Conservation (phyloP, 2,113 vertebrate species). For the Bufo bufo region DNA sequence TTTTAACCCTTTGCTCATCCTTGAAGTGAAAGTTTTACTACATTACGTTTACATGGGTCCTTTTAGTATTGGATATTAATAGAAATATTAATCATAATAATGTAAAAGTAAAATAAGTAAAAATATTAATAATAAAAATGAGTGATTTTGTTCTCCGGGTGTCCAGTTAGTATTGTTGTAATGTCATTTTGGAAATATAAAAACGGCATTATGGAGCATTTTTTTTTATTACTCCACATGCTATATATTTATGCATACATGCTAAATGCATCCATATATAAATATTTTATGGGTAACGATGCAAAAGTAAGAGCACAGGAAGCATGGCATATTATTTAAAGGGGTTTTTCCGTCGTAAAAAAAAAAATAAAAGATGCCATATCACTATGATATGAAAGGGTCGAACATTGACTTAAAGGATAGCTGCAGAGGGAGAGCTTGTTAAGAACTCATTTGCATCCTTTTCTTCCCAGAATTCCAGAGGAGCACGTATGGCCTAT, state of each 20-base stretch:
- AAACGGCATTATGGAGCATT: background rate
- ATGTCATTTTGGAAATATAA: background rate
- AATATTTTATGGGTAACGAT: background rate
- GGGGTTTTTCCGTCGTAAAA: no score
- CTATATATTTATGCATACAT: background rate
- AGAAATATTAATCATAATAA: background rate
- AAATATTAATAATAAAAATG: background rate
- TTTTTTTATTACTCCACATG: background rate
- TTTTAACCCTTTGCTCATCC: slow-evolving; percentile 9
- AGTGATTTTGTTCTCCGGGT: background rate
- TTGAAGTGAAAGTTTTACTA: background rate
- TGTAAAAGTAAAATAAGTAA: no score
- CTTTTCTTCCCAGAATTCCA: no score
- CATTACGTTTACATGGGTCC: background rate
- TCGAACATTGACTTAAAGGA: no score
- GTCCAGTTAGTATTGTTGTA: background rate
- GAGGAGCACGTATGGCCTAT: no score
- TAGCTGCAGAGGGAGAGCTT: no score
- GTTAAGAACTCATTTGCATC: no score
- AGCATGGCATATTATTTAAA: background rate
- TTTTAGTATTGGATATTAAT: background rate
- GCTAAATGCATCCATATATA: background rate
- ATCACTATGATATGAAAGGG: no score
- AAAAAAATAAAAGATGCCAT: no score
- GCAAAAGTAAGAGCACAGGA: background rate